Evolutionary conservation across 1,140 invertebrate species (phyloP).

Genomic region (Pogonognathellus flavescens): DNA sequence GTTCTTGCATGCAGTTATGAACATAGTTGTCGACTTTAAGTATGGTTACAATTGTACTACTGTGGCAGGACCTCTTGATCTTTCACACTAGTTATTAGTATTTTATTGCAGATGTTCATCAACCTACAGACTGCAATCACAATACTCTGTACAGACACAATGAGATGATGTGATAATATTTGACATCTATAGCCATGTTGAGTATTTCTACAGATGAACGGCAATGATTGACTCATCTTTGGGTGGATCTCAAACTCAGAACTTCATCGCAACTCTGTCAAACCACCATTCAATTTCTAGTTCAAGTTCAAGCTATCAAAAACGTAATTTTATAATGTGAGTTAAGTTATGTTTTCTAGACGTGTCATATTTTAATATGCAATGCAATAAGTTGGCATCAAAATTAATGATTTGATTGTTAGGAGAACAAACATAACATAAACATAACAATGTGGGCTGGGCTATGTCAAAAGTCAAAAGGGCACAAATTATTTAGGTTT

Average conservation of each 20-base stretch:
- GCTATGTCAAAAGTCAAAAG: not conserved
- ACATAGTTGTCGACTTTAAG: too few species aligned
- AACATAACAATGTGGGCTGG: not conserved
- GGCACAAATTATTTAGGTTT: conserved; percentile 26
- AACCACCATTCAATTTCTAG: not conserved
- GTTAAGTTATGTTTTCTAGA: conserved; percentile 1
- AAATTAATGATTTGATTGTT: conserved; percentile 42
- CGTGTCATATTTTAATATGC: not conserved
- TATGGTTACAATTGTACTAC: too few species aligned
- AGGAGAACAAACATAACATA: conserved; percentile 39
- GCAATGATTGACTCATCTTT: conserved; percentile 15
- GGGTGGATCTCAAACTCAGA: conserved; percentile 4
- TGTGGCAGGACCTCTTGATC: too few species aligned
- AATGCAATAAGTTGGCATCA: conserved; percentile 29
- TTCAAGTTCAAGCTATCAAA: not conserved
- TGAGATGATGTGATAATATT: conserved; percentile 5
- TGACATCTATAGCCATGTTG: not conserved
- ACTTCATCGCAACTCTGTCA: not conserved
- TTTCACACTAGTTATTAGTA: too few species aligned
- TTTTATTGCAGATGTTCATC: too few species aligned
- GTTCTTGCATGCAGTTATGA: too few species aligned
- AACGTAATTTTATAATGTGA: not conserved
- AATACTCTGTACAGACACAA: not conserved
- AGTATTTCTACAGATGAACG: conserved; percentile 15
- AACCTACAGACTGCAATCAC: not conserved